These are phyloP conservation scores for Malurus leucopterus DNA, from an alignment of 2,797 vertebrate species.

Conservation along the genomic window DNA sequence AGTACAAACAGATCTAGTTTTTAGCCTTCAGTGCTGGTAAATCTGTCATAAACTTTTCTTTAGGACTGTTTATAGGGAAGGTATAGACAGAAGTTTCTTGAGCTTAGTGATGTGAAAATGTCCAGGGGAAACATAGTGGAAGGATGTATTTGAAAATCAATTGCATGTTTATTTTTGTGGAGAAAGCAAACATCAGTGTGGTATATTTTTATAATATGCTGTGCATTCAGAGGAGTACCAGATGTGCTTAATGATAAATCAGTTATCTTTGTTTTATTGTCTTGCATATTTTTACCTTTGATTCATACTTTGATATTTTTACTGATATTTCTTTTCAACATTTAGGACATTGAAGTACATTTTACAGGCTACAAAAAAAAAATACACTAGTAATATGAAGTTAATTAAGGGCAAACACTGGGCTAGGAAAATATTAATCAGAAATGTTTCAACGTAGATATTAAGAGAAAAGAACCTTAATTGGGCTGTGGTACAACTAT, in stretches of 20 bases:
- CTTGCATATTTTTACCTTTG: background rate
- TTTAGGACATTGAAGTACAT: background rate
- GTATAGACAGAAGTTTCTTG: background rate
- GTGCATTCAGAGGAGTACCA: background rate
- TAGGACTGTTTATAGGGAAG: background rate
- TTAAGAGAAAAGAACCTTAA: background rate
- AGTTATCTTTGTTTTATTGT: background rate
- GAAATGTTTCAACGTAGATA: background rate
- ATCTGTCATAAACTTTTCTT: background rate
- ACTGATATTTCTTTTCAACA: background rate
- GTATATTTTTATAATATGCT: background rate
- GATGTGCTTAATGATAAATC: background rate
- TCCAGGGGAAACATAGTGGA: background rate
- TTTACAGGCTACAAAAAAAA: background rate
- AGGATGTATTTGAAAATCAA: slow-evolving; percentile 6
- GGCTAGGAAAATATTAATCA: background rate
- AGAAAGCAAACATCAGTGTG: background rate
- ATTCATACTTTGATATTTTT: slow-evolving; percentile 10
- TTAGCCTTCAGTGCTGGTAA: background rate
- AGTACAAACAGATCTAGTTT: background rate
- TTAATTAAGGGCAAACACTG: background rate
- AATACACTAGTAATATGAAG: background rate
- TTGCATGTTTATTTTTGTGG: slow-evolving; percentile 12
- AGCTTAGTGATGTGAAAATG: slow-evolving; percentile 16
- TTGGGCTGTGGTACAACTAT: background rate